Conservation (phyloP, 2,888 invertebrate genomes). For the Diarsia brunnea region DNA sequence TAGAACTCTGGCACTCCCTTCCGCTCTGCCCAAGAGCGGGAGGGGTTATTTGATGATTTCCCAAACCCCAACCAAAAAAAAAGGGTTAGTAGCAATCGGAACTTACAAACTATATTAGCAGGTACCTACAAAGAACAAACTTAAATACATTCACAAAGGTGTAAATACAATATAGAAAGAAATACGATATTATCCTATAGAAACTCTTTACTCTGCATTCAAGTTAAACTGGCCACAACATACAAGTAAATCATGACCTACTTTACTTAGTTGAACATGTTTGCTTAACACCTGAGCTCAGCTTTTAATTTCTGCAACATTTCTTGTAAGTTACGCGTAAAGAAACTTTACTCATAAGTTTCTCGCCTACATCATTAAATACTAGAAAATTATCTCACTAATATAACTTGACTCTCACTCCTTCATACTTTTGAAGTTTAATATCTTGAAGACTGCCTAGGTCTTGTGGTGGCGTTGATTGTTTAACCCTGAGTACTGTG, state of each 20-base stretch:
- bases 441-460: neutral
- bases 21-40: no score
- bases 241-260: neutral
- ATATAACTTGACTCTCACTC: constrained; percentile 25
- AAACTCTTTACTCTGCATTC: neutral
- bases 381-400: constrained; percentile 32
- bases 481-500: neutral
- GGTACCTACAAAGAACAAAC: no score
- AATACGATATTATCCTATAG: neutral
- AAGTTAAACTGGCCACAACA: neutral
- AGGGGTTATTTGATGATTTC: no score
- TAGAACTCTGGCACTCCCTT: no score
- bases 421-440: constrained; percentile 30
- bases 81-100: no score
- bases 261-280: neutral
- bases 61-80: no score
- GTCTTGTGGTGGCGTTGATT: neutral
- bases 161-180: neutral
- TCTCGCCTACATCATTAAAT: constrained; percentile 22
- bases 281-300: constrained; percentile 9
- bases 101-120: no score
- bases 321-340: constrained; percentile 21
- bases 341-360: constrained; percentile 29
- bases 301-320: constrained; percentile 30
- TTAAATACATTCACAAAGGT: no score